Percentiles rank a stretch among this genome's conserved stretches.
Conservation (phyloP, 2,888 invertebrate species). For the Stenchaetothrips biformis region DNA sequence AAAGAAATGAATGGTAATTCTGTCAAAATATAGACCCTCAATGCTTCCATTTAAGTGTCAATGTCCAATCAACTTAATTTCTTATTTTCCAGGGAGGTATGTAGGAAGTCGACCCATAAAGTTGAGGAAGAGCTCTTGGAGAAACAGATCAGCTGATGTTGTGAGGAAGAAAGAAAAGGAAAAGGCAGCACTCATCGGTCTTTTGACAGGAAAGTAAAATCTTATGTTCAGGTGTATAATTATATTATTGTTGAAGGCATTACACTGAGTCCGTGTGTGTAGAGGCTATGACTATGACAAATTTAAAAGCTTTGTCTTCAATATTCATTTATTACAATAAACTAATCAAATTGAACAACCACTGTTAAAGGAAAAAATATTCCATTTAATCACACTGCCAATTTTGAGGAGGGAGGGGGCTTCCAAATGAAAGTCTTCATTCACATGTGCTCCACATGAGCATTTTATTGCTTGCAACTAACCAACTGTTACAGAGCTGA, state of each 20-base stretch:
- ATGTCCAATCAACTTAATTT: constrained; percentile 8
- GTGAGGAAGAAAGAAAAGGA: constrained; percentile 95
- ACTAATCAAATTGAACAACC: not conserved
- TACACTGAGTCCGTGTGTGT: not conserved
- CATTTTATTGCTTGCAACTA: constrained; percentile 21
- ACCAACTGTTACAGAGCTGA: constrained; percentile 15
- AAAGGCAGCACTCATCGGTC: constrained; percentile 74
- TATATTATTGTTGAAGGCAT: not conserved
- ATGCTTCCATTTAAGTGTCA: not conserved
- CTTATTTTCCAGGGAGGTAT: constrained; percentile 72
- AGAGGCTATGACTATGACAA: not conserved
- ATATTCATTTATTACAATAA: not conserved
- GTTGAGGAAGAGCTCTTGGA: constrained; percentile 94
- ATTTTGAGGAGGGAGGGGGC: not conserved
- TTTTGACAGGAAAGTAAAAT: constrained; percentile 52
- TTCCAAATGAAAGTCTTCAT: not conserved
- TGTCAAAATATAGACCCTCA: not conserved
- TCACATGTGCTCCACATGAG: constrained; percentile 17
- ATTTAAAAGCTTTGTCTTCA: not conserved
- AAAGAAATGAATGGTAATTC: constrained; percentile 96
- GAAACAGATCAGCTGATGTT: constrained; percentile 83
- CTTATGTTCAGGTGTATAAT: not conserved
- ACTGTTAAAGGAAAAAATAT: too few relatives aligned
- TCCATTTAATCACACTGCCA: too few relatives aligned
- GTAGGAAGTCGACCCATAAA: constrained; percentile 99